phyloP scores from a whole-genome alignment of 1,140 invertebrate genomes.

The Scaptomyza pallida region DNA sequence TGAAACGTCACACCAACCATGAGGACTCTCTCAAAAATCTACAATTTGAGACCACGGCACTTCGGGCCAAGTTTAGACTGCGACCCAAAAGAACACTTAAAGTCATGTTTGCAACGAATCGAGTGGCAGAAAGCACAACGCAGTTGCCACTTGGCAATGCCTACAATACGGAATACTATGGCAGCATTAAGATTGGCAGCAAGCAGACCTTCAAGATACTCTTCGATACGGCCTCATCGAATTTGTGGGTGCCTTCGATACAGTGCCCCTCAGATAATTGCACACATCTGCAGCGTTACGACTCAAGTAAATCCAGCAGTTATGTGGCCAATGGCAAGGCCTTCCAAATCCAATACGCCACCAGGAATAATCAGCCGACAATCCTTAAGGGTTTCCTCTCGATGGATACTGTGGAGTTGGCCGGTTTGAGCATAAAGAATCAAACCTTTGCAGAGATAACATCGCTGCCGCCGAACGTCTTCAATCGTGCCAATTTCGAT shows the following conservation, averaged over 20 bases:
- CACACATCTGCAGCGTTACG: conserved; percentile 94
- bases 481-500: conserved; percentile 97
- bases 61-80: conserved; percentile 6
- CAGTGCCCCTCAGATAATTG: conserved; percentile 93
- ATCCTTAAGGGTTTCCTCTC: conserved; percentile 93
- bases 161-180: conserved; percentile 97
- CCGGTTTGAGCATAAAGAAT: conserved; percentile 87
- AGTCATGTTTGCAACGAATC: no score
- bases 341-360: conserved; percentile 97
- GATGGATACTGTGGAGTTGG: conserved; percentile 90
- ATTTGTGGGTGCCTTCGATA: conserved; percentile 98
- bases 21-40: conserved; percentile 13
- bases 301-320: conserved; percentile 91
- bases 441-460: conserved; percentile 98
- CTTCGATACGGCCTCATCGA: conserved; percentile 99
- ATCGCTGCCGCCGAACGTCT: conserved; percentile 93
- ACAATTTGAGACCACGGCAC: neutral
- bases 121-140: neutral
- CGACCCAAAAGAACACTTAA: neutral
- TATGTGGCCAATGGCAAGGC: conserved; percentile 94
- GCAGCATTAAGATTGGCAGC: conserved; percentile 94
- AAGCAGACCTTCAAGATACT: conserved; percentile 96
- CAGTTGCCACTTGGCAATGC: conserved; percentile 25
- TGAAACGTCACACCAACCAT: conserved; percentile 22
- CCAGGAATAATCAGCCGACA: conserved; percentile 89